Evolutionary conservation across 1,140 invertebrate genomes (phyloP).

Genomic region (Dendrolimus punctatus): DNA sequence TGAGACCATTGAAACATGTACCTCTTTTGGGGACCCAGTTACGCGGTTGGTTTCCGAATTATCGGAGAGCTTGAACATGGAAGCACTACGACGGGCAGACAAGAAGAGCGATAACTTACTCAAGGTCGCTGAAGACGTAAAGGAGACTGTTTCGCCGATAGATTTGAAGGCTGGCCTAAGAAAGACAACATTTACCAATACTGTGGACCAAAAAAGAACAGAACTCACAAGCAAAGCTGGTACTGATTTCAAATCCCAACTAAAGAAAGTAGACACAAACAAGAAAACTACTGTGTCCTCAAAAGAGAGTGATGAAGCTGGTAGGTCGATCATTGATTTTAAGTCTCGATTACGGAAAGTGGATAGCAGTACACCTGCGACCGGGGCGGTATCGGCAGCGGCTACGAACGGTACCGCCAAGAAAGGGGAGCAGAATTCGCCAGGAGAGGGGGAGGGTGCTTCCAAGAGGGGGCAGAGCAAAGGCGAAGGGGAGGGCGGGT

Average conservation of each 20-base stretch:
- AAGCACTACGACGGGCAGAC: slow-evolving; percentile 43
- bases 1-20: slow-evolving; percentile 44
- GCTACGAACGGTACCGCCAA: slow-evolving; percentile 51
- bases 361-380: slow-evolving; percentile 67
- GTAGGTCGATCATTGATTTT: slow-evolving; percentile 84
- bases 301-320: slow-evolving; percentile 71
- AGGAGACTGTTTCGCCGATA: slow-evolving; percentile 58
- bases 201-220: slow-evolving; percentile 29
- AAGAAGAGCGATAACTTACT: slow-evolving; percentile 26
- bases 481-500: slow-evolving; percentile 68
- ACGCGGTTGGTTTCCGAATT: slow-evolving; percentile 85
- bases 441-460: slow-evolving; percentile 46
- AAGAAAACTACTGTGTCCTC: slow-evolving; percentile 58
- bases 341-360: slow-evolving; percentile 89
- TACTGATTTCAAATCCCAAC: slow-evolving; percentile 73
- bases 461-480: slow-evolving; percentile 36
- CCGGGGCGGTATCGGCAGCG: slow-evolving; percentile 1
- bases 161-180: slow-evolving; percentile 72
- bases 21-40: slow-evolving; percentile 77
- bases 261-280: slow-evolving; percentile 80
- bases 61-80: slow-evolving; percentile 75
- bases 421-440: slow-evolving; percentile 58
- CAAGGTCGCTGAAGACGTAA: slow-evolving; percentile 23
- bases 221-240: slow-evolving; percentile 47
- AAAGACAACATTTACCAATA: slow-evolving; percentile 52